Conservation (phyloP, 2,888 invertebrate species). For the Drosophila emarginata region DNA sequence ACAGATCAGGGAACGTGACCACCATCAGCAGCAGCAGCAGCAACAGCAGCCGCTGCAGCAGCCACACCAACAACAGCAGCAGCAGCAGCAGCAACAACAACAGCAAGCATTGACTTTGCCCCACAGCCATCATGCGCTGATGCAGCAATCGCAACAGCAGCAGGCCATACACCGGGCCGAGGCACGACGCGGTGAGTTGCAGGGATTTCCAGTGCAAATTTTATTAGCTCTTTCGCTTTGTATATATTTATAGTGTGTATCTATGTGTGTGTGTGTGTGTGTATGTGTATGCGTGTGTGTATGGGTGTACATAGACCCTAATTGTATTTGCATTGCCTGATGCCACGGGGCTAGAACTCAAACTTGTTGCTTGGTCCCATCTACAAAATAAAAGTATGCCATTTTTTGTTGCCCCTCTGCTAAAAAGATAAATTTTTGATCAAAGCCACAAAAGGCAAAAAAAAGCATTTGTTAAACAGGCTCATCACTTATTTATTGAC, state of each 20-base stretch:
- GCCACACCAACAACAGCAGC: slow-evolving; percentile 33
- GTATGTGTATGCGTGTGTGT: neutral
- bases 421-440: slow-evolving; percentile 15
- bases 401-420: slow-evolving; percentile 22
- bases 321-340: slow-evolving; percentile 16
- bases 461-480: slow-evolving; percentile 55
- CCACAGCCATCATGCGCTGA: slow-evolving; percentile 67
- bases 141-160: slow-evolving; percentile 75
- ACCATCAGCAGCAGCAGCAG: slow-evolving; percentile 39
- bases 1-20: slow-evolving; percentile 55
- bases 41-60: slow-evolving; percentile 23
- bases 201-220: neutral
- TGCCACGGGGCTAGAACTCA: slow-evolving; percentile 24
- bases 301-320: slow-evolving; percentile 5
- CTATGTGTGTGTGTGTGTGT: neutral
- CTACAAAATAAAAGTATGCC: slow-evolving; percentile 27
- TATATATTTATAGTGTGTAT: neutral
- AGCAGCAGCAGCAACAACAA: slow-evolving; percentile 41
- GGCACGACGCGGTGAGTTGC: slow-evolving; percentile 65
- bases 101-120: slow-evolving; percentile 53
- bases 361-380: slow-evolving; percentile 51
- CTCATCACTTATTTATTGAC: slow-evolving; percentile 61
- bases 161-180: slow-evolving; percentile 71
- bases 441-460: slow-evolving; percentile 12
- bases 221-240: slow-evolving; percentile 2